Conservation (phyloP, 2,113 vertebrate species). For the Ophthalmolycus amberensis region DNA sequence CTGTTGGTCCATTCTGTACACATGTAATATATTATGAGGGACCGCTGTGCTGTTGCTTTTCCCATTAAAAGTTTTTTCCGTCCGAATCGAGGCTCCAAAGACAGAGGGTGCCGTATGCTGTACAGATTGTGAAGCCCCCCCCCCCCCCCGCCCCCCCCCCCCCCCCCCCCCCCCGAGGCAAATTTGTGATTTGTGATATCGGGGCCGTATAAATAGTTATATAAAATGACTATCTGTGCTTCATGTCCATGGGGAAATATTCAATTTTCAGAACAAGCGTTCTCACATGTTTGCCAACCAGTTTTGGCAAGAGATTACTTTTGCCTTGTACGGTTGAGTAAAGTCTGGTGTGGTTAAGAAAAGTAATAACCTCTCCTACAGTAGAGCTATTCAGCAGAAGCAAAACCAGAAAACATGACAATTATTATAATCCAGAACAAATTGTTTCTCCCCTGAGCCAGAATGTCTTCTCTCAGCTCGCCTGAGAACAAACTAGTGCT, state of each 20-base stretch:
- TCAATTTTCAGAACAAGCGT: neutral
- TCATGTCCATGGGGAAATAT: neutral
- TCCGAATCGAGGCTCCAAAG: neutral
- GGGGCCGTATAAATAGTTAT: neutral
- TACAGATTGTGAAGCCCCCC: neutral
- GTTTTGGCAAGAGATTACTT: neutral
- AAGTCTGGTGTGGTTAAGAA: neutral
- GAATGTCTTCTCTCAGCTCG: neutral
- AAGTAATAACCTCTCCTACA: constrained; percentile 10
- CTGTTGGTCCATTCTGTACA: neutral
- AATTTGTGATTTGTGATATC: neutral
- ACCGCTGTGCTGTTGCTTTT: neutral
- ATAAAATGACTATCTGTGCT: neutral
- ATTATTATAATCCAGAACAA: constrained; percentile 26
- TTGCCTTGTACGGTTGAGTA: neutral
- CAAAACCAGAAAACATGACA: constrained; percentile 19
- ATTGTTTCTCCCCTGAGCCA: constrained; percentile 3
- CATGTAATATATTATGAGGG: neutral
- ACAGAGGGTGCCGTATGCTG: neutral
- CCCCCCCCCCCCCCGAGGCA: neutral
- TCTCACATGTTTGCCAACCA: neutral
- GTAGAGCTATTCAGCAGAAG: neutral
- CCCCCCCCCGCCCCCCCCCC: neutral
- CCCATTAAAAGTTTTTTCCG: neutral
- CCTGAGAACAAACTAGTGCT: neutral